A percentile compares a stretch with the other conserved stretches of the same genome.
phyloP scores from a whole-genome alignment of 2,113 vertebrate species.

The Nesospiza acunhae region DNA sequence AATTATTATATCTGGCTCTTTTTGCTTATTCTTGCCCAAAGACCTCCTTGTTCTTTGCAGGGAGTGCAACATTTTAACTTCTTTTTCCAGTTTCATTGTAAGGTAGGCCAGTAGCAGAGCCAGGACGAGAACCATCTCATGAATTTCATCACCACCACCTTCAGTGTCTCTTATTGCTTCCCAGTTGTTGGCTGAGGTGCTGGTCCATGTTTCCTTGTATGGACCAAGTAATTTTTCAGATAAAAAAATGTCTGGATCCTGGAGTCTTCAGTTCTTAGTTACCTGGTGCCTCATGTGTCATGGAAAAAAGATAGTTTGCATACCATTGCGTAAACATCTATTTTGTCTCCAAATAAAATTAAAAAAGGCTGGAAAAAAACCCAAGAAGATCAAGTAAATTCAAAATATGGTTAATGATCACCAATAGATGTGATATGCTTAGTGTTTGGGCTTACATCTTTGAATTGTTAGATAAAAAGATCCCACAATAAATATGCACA shows the following conservation, averaged over 20 bases:
- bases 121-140: neutral
- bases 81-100: neutral
- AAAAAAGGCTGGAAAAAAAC: neutral
- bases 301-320: neutral
- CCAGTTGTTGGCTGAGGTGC: neutral
- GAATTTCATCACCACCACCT: neutral
- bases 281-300: neutral
- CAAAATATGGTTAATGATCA: neutral
- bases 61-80: neutral
- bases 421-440: neutral
- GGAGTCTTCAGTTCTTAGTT: neutral
- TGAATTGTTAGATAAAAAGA: neutral
- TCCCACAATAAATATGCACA: neutral
- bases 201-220: neutral
- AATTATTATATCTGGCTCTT: neutral
- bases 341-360: neutral
- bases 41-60: neutral
- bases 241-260: neutral
- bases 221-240: neutral
- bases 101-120: neutral
- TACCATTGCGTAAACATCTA: neutral
- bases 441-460: neutral
- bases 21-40: neutral
- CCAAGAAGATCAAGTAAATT: neutral
- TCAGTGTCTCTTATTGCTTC: neutral